Percentiles rank a stretch among this genome's conserved stretches.
phyloP scores from a whole-genome alignment of 2,113 vertebrate genomes.

The Nerophis ophidion region DNA sequence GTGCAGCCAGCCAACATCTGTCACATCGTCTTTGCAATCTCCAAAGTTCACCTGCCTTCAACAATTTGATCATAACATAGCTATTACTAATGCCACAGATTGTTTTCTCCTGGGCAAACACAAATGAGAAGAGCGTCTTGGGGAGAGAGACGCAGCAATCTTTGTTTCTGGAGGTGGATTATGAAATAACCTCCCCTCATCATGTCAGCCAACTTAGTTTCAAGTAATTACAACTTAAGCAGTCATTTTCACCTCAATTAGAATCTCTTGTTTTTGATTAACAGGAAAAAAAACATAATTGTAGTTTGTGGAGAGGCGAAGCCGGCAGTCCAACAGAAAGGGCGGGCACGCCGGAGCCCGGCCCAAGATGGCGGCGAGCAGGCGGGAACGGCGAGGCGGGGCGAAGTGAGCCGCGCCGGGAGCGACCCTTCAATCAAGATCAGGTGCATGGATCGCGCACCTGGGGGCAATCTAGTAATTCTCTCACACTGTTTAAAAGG shows the following conservation, averaged over 20 bases:
- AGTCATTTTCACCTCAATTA: not conserved
- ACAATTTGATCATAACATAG: conserved; percentile 31
- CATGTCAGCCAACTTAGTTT: not conserved
- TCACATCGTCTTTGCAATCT: conserved; percentile 10
- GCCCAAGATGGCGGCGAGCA: too few species aligned
- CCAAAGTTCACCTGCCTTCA: conserved; percentile 18
- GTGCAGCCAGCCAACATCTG: conserved; percentile 9
- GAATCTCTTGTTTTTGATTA: not conserved
- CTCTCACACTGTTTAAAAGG: too few species aligned
- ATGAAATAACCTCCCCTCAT: conserved; percentile 26
- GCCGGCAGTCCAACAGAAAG: too few species aligned
- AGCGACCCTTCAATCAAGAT: too few species aligned
- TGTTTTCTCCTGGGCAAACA: conserved; percentile 11
- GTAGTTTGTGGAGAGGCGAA: too few species aligned
- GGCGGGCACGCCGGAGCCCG: too few species aligned
- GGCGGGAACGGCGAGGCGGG: too few species aligned
- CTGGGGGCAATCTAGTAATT: too few species aligned
- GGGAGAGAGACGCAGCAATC: conserved; percentile 19
- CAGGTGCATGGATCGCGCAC: too few species aligned
- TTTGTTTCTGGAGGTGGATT: conserved; percentile 41
- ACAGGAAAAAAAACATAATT: too few species aligned
- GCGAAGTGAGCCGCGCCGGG: too few species aligned
- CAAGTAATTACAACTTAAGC: not conserved
- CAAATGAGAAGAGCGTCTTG: conserved; percentile 7
- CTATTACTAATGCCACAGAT: conserved; percentile 40